These are phyloP conservation scores for Spermophilus dauricus DNA, from an alignment of 2,113 vertebrate genomes.

Conservation along the genomic window DNA sequence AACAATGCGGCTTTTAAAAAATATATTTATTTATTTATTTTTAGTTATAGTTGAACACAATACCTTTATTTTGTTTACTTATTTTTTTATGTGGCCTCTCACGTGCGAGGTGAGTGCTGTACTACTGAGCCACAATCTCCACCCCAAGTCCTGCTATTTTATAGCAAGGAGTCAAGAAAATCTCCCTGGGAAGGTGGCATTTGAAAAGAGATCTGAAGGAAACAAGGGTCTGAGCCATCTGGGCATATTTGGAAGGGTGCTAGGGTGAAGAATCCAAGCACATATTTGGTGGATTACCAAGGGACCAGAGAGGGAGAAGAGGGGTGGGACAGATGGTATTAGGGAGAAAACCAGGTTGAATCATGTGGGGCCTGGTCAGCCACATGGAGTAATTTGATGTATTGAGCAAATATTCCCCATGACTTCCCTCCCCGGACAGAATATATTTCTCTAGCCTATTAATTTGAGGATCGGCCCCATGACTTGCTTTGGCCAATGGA, in stretches of 20 bases:
- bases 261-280: not conserved
- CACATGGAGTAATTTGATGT: not conserved
- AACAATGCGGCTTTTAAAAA: no score
- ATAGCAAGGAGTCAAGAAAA: not conserved
- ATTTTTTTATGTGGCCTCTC: no score
- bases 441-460: not conserved
- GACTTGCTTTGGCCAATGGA: not conserved
- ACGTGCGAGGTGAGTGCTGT: no score
- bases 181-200: not conserved
- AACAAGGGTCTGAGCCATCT: not conserved
- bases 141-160: not conserved
- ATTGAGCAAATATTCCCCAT: not conserved
- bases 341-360: not conserved
- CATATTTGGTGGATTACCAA: not conserved
- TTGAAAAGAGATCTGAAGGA: not conserved
- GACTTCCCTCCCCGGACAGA: not conserved
- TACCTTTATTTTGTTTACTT: no score
- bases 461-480: not conserved
- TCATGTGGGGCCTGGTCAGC: no score
- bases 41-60: no score
- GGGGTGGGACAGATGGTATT: not conserved
- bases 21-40: no score
- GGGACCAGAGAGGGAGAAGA: fast-evolving
- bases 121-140: no score
- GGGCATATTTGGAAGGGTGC: not conserved